These are phyloP conservation scores for Campopleginae sp. DNA, from an alignment of 2,888 invertebrate genomes.

Conservation along the genomic window DNA sequence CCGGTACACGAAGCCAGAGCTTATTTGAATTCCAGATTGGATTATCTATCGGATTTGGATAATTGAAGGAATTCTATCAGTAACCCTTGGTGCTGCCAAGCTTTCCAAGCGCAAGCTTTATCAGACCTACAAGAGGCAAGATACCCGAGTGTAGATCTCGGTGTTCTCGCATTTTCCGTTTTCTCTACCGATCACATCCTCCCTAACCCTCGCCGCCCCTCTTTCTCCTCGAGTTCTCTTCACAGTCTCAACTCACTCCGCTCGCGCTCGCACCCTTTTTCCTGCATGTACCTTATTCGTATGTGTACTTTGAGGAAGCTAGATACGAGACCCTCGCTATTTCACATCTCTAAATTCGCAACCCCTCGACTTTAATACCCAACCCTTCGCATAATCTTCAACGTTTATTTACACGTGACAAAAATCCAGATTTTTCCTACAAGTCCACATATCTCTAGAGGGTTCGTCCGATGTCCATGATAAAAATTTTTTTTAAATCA, in stretches of 20 bases:
- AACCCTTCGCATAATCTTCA: constrained; percentile 13
- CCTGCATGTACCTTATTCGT: constrained; percentile 12
- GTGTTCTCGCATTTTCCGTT: constrained; percentile 47
- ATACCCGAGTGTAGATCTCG: constrained; percentile 51
- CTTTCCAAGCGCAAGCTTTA: constrained; percentile 65
- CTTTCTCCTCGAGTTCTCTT: constrained; percentile 4
- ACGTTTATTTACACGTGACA: constrained; percentile 42
- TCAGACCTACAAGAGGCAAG: constrained; percentile 35
- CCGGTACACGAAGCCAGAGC: constrained; percentile 63
- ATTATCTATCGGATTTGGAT: constrained; percentile 81
- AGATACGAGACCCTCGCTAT: constrained; percentile 27
- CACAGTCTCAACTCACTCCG: constrained; percentile 15
- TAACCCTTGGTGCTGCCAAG: constrained; percentile 70
- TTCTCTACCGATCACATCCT: constrained; percentile 54
- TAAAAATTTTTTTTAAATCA: not conserved
- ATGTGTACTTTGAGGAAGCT: constrained; percentile 33
- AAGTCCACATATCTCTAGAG: not conserved
- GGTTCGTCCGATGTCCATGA: not conserved
- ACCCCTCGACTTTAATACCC: constrained; percentile 11
- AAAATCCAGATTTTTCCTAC: constrained; percentile 4
- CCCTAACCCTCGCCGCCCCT: constrained; percentile 36
- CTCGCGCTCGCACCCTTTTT: not conserved
- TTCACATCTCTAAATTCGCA: constrained; percentile 45
- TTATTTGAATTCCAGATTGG: constrained; percentile 82
- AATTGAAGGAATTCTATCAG: constrained; percentile 79